Percentiles rank a stretch among this genome's conserved stretches.
Evolutionary conservation across 2,113 vertebrate genomes (phyloP).

Genomic region (Notechis scutatus): DNA sequence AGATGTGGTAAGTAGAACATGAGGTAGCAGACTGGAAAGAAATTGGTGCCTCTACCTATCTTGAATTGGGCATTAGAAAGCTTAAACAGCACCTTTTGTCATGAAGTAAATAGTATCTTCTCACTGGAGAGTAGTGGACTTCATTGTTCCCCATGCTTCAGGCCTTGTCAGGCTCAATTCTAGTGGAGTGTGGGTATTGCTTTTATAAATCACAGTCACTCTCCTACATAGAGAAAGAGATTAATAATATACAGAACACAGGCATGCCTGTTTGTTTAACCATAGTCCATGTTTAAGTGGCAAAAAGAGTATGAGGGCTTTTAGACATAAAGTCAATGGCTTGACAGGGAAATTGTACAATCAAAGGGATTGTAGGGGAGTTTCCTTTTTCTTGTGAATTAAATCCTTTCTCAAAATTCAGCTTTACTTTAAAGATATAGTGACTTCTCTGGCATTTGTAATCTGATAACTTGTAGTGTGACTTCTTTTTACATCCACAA

Average conservation of each 20-base stretch:
- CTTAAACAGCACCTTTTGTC: neutral
- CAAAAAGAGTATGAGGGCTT: neutral
- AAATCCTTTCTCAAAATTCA: neutral
- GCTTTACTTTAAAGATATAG: neutral
- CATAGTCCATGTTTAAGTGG: neutral
- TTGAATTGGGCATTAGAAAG: neutral
- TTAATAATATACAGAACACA: neutral
- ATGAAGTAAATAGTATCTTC: neutral
- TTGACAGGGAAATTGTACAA: neutral
- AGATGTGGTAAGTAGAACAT: constrained; percentile 79
- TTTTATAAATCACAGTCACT: neutral
- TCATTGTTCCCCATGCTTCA: neutral
- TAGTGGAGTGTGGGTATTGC: neutral
- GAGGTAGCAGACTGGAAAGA: neutral
- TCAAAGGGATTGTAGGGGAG: neutral
- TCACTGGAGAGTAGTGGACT: neutral
- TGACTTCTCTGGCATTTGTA: neutral
- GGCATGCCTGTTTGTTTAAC: neutral
- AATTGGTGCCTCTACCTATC: neutral
- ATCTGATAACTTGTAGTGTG: neutral
- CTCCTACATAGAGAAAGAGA: neutral
- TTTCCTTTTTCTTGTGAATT: neutral
- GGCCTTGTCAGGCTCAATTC: neutral
- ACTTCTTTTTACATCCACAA: neutral
- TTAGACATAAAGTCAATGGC: neutral